Conservation (phyloP, 2,888 invertebrate species). For the Drosophila demipolita region DNA sequence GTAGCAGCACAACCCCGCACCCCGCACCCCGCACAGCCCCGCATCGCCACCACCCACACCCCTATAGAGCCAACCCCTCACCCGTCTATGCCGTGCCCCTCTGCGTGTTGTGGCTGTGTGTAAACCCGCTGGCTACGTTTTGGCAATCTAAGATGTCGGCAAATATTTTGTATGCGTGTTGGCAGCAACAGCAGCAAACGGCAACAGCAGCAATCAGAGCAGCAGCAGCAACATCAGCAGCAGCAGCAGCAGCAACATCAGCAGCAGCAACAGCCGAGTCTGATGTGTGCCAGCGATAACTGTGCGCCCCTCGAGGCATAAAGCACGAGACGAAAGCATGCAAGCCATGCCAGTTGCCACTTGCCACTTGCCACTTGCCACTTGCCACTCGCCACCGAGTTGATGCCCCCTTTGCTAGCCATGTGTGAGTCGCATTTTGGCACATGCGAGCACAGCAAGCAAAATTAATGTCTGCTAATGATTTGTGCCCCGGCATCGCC, state of each 20-base stretch:
- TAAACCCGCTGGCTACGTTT: conserved; percentile 71
- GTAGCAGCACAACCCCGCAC: background rate
- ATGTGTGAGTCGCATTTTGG: conserved; percentile 3
- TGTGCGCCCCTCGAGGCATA: conserved; percentile 58
- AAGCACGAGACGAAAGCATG: conserved; percentile 39
- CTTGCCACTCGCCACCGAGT: background rate
- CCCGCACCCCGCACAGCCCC: no score
- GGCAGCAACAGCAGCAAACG: conserved; percentile 36
- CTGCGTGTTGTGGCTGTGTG: conserved; percentile 33
- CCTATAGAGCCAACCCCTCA: background rate
- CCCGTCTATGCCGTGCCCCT: background rate
- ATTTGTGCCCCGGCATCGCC: conserved; percentile 70
- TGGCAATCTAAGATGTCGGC: conserved; percentile 78
- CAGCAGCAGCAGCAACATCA: conserved; percentile 14
- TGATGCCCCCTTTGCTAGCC: background rate
- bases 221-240: conserved; percentile 14
- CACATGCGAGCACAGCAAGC: conserved; percentile 55
- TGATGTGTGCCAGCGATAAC: conserved; percentile 71
- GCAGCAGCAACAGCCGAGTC: conserved; percentile 29
- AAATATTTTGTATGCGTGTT: conserved; percentile 76
- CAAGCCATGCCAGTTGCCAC: conserved; percentile 22
- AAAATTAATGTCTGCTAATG: conserved; percentile 77
- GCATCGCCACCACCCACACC: background rate
- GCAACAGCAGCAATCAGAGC: conserved; percentile 23
- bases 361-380: background rate